Evolutionary conservation across 2,888 invertebrate species (phyloP).

Genomic region (Perizoma flavofasciatum): DNA sequence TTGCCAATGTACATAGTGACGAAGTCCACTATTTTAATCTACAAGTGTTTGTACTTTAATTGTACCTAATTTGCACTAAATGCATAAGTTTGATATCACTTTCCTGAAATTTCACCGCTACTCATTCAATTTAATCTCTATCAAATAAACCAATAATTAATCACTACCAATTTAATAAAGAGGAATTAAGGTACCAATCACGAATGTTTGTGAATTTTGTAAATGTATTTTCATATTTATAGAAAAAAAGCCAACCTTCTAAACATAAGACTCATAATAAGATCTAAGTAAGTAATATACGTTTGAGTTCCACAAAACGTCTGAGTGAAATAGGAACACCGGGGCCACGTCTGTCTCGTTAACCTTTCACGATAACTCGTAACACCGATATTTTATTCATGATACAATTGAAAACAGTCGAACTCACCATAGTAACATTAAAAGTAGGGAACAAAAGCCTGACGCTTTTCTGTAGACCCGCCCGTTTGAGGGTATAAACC

Average conservation of each 20-base stretch:
- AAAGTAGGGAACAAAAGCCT: slow-evolving; percentile 7
- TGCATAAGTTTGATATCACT: slow-evolving; percentile 13
- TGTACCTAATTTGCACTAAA: slow-evolving; percentile 52
- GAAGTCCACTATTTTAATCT: slow-evolving; percentile 38
- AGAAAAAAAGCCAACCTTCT: too few relatives aligned
- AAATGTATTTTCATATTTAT: too few relatives aligned
- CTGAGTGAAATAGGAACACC: slow-evolving; percentile 32
- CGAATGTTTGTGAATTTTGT: too few relatives aligned
- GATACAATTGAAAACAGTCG: slow-evolving; percentile 51
- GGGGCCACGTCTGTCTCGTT: slow-evolving; percentile 60
- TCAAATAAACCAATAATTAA: too few relatives aligned
- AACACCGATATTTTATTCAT: slow-evolving; percentile 64
- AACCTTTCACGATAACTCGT: slow-evolving; percentile 74
- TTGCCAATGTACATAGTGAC: slow-evolving; percentile 32
- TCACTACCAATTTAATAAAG: too few relatives aligned
- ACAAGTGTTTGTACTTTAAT: slow-evolving; percentile 63
- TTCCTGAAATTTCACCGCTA: background rate
- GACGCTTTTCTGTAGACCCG: too few relatives aligned
- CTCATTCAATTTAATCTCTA: too few relatives aligned
- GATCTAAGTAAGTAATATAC: too few relatives aligned
- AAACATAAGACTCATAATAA: background rate
- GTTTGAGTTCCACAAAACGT: slow-evolving; percentile 16
- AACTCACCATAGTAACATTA: slow-evolving; percentile 40
- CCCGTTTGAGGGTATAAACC: too few relatives aligned
- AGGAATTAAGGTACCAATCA: too few relatives aligned